Conservation (phyloP, 2,888 invertebrate species). For the Entomobrya proxima region DNA sequence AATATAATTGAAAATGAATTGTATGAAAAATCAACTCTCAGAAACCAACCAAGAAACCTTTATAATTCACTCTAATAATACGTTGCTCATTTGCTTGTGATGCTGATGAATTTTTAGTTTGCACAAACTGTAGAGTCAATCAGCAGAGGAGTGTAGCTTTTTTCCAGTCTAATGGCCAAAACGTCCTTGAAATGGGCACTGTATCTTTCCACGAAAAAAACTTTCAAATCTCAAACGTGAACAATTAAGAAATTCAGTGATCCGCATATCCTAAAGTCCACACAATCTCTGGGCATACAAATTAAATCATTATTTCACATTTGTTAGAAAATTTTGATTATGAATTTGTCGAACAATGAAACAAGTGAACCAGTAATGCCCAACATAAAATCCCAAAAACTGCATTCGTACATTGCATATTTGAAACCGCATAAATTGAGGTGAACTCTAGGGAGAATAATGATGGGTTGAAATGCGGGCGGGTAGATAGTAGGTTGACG, state of each 20-base stretch:
- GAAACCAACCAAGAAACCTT: background rate
- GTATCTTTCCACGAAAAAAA: background rate
- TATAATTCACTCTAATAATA: background rate
- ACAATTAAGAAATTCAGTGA: conserved; percentile 53
- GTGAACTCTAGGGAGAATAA: too few species aligned
- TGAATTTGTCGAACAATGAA: background rate
- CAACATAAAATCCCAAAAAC: too few species aligned
- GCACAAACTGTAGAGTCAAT: background rate
- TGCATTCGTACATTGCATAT: too few species aligned
- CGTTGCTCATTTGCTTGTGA: background rate
- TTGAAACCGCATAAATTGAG: too few species aligned
- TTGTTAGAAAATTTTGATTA: background rate
- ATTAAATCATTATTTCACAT: background rate
- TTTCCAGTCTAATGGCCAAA: conserved; percentile 56
- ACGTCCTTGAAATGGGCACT: conserved; percentile 42
- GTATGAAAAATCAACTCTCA: background rate
- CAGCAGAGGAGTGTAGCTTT: background rate
- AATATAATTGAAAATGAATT: background rate
- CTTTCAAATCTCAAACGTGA: conserved; percentile 18
- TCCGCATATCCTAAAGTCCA: conserved; percentile 43
- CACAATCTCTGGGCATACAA: too few species aligned
- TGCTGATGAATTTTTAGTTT: too few species aligned
- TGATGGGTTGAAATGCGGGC: too few species aligned
- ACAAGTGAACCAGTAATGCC: too few species aligned
- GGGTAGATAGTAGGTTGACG: background rate